Conservation (phyloP, 2,113 vertebrate genomes). For the Zosterops hypoxanthus region DNA sequence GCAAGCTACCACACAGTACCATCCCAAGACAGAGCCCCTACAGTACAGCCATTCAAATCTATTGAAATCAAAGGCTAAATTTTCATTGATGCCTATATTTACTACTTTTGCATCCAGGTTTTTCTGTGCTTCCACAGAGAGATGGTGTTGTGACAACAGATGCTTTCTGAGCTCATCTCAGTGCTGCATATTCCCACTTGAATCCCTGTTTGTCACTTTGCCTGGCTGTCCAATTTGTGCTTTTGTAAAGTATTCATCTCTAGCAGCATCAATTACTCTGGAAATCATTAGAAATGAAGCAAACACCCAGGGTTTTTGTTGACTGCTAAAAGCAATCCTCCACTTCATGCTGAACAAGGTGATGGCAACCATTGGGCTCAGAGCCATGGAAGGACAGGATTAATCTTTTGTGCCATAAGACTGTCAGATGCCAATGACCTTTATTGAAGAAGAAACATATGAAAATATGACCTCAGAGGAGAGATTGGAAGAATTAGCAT, state of each 20-base stretch:
- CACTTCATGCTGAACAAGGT: not conserved
- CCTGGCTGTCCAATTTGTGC: not conserved
- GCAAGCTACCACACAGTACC: not conserved
- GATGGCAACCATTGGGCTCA: not conserved
- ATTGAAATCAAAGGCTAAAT: not conserved
- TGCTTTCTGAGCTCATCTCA: slow-evolving; percentile 13
- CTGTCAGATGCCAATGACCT: not conserved
- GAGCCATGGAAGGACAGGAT: not conserved
- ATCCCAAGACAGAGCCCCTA: not conserved
- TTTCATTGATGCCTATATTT: not conserved
- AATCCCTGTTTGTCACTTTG: not conserved
- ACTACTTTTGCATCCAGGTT: not conserved
- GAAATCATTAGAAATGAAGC: not conserved
- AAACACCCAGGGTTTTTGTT: not conserved
- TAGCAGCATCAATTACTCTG: not conserved
- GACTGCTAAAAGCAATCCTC: not conserved
- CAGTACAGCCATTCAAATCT: not conserved
- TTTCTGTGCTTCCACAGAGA: not conserved
- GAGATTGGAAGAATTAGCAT: not conserved
- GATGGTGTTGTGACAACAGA: not conserved
- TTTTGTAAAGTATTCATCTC: not conserved
- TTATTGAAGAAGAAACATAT: not conserved
- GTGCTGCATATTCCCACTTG: not conserved
- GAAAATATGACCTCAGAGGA: not conserved
- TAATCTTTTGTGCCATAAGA: not conserved